A percentile compares a stretch with the other conserved stretches of the same genome.
Conservation (phyloP, 2,888 invertebrate species). For the Ichneumoninae sp. region DNA sequence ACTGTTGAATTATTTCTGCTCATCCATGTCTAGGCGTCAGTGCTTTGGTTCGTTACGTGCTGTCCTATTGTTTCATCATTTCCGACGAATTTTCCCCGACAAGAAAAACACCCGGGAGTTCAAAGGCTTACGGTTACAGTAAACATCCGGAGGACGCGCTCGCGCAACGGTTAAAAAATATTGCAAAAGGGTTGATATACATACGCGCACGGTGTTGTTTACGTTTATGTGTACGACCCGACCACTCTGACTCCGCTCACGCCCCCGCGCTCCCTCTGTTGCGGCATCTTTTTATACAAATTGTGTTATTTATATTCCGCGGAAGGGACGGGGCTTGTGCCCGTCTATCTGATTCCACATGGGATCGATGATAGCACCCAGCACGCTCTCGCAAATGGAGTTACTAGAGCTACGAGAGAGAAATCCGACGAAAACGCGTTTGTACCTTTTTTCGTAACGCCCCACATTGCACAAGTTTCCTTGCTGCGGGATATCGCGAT, state of each 20-base stretch:
- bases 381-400: slow-evolving; percentile 16
- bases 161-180: slow-evolving; percentile 10
- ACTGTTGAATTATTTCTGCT: not conserved
- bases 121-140: not conserved
- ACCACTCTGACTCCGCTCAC: not conserved
- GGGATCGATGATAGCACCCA: slow-evolving; percentile 24
- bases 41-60: not conserved
- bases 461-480: not conserved
- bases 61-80: slow-evolving; percentile 7
- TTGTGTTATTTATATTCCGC: slow-evolving; percentile 72
- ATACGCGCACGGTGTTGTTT: not conserved
- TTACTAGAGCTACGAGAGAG: slow-evolving; percentile 10
- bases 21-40: not conserved
- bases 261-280: not conserved
- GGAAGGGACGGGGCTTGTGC: slow-evolving; percentile 6
- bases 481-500: not conserved
- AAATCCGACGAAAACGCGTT: slow-evolving; percentile 4
- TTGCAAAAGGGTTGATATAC: not conserved
- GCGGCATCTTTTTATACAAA: slow-evolving; percentile 71
- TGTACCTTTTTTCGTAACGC: not conserved
- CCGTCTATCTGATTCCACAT: slow-evolving; percentile 18
- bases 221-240: slow-evolving; percentile 3
- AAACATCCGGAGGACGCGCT: not conserved
- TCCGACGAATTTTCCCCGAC: not conserved
- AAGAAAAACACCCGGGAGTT: not conserved